Conservation (phyloP, 2,113 vertebrate genomes). For the Syngnathus scovelli region DNA sequence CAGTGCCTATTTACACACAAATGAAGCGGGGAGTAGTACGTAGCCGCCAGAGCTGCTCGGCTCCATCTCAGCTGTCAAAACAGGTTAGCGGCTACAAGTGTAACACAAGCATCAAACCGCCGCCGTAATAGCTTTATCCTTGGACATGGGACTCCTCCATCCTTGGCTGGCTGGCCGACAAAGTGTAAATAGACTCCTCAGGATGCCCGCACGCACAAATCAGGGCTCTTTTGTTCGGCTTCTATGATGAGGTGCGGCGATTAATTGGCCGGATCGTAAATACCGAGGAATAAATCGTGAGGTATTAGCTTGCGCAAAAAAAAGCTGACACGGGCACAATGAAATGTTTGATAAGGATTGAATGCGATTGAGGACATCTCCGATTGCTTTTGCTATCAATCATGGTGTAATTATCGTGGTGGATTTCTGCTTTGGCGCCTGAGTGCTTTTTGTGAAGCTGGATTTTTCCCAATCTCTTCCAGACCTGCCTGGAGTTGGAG, state of each 20-base stretch:
- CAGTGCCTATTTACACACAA: constrained; percentile 66
- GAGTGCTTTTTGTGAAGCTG: constrained; percentile 32
- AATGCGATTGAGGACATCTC: constrained; percentile 53
- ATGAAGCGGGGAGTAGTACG: constrained; percentile 56
- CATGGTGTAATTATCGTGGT: constrained; percentile 70
- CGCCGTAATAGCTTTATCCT: constrained; percentile 59
- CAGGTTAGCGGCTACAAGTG: constrained; percentile 60
- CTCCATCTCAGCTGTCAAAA: constrained; percentile 64
- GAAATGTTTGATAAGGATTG: constrained; percentile 62
- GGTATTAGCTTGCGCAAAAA: constrained; percentile 41
- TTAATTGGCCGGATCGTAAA: constrained; percentile 62
- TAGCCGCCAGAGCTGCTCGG: constrained; percentile 52
- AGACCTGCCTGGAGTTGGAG: constrained; percentile 97
- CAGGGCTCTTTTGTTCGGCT: constrained; percentile 56
- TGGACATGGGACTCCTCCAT: constrained; percentile 39
- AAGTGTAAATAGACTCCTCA: constrained; percentile 60
- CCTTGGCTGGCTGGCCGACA: constrained; percentile 23
- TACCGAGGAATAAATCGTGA: constrained; percentile 63
- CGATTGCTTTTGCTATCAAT: constrained; percentile 63
- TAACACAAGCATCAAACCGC: constrained; percentile 54
- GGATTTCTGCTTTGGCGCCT: constrained; percentile 54
- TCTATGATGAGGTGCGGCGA: constrained; percentile 47
- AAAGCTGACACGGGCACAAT: constrained; percentile 40
- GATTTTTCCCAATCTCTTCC: constrained; percentile 34
- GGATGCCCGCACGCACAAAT: constrained; percentile 48